These are phyloP conservation scores for Drosophila silvestris DNA, from an alignment of 2,888 invertebrate species.

Conservation along the genomic window DNA sequence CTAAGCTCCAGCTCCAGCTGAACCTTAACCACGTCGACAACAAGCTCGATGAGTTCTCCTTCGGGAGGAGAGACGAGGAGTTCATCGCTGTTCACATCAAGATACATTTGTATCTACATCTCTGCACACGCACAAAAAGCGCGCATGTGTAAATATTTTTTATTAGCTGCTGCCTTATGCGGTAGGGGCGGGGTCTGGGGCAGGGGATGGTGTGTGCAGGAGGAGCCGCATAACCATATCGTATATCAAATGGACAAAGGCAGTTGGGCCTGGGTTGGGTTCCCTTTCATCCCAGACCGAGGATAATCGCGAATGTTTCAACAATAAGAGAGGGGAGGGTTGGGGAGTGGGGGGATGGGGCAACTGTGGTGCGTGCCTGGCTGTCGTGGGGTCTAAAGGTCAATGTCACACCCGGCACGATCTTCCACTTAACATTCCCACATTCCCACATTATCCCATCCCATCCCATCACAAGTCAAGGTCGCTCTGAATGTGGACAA, in stretches of 20 bases:
- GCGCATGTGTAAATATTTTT: constrained; percentile 75
- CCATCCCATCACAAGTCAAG: constrained; percentile 39
- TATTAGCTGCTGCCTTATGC: constrained; percentile 60
- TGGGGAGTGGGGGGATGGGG: background rate
- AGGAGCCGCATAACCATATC: constrained; percentile 40
- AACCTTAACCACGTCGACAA: background rate
- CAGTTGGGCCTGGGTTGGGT: constrained; percentile 6
- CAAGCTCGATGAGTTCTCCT: background rate
- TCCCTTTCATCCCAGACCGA: constrained; percentile 24
- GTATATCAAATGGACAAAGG: constrained; percentile 47
- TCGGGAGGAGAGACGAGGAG: background rate
- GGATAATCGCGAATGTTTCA: constrained; percentile 63
- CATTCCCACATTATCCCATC: constrained; percentile 16
- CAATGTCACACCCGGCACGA: constrained; percentile 62
- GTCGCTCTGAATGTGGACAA: constrained; percentile 35
- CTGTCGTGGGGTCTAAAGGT: constrained; percentile 62
- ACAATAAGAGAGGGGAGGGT: background rate
- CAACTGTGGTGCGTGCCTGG: constrained; percentile 61
- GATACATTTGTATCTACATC: constrained; percentile 72
- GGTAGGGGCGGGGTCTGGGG: constrained; percentile 14
- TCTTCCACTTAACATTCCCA: constrained; percentile 46
- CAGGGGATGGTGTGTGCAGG: background rate
- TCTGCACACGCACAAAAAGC: constrained; percentile 32
- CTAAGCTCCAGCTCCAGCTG: background rate
- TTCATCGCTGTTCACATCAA: constrained; percentile 52